phyloP scores from a whole-genome alignment of 2,888 invertebrate species.

The Arge pagana region DNA sequence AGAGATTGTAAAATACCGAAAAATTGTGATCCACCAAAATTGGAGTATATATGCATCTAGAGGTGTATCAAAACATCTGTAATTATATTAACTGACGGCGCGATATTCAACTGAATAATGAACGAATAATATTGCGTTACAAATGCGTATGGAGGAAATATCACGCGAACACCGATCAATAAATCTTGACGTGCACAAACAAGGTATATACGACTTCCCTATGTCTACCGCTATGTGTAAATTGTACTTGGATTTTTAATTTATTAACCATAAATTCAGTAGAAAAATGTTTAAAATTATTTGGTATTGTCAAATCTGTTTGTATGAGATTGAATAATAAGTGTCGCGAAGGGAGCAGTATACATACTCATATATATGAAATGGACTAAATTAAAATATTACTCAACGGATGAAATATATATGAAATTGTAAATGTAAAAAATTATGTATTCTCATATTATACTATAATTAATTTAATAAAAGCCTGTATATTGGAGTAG shows the following conservation, averaged over 20 bases:
- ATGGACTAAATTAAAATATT: slow-evolving; percentile 29
- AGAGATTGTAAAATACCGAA: no score
- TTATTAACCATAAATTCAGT: slow-evolving; percentile 20
- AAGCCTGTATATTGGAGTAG: slow-evolving; percentile 42
- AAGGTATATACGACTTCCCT: slow-evolving; percentile 12
- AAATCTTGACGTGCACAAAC: slow-evolving; percentile 14
- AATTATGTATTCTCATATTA: slow-evolving; percentile 49
- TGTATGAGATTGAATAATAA: slow-evolving; percentile 23
- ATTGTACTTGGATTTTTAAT: slow-evolving; percentile 25
- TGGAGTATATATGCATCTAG: no score
- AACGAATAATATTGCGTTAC: not conserved
- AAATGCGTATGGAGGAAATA: slow-evolving; percentile 20
- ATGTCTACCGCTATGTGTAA: slow-evolving; percentile 20
- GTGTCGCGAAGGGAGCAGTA: slow-evolving; percentile 27
- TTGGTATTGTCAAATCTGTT: slow-evolving; percentile 20
- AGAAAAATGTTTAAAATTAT: slow-evolving; percentile 16
- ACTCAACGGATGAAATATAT: slow-evolving; percentile 40
- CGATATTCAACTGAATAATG: slow-evolving; percentile 17
- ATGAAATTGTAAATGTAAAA: slow-evolving; percentile 51
- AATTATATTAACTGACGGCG: slow-evolving; percentile 12
- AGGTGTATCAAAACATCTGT: slow-evolving; percentile 15
- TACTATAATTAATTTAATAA: slow-evolving; percentile 52
- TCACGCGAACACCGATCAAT: slow-evolving; percentile 10
- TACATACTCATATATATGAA: slow-evolving; percentile 31
- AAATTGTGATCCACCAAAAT: no score